phyloP scores from a whole-genome alignment of 1,140 invertebrate species.

The Aphelinus certus region DNA sequence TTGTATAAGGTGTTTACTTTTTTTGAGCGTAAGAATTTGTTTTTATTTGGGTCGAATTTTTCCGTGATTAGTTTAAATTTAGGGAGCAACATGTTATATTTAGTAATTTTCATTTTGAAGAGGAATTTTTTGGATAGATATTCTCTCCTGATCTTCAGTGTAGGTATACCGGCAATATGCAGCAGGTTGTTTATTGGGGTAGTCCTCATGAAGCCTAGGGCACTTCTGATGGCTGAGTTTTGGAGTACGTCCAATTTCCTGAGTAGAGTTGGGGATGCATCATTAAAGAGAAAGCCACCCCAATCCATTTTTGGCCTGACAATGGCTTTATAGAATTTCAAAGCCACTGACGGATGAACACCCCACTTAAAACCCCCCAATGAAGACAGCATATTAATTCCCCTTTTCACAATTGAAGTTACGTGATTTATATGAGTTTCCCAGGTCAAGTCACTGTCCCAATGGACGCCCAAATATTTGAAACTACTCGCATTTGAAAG shows the following conservation, averaged over 20 bases:
- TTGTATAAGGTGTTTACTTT: no score
- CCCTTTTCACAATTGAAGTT: conserved; percentile 16
- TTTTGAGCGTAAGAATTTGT: no score
- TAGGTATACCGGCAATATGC: conserved; percentile 24
- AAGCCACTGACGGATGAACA: conserved; percentile 20
- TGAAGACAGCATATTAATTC: conserved; percentile 29
- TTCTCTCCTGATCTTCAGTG: conserved; percentile 25
- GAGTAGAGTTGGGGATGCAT: background rate
- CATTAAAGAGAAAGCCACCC: conserved; percentile 20
- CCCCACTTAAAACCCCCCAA: conserved; percentile 36
- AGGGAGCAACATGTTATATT: no score
- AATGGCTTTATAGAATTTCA: conserved; percentile 40
- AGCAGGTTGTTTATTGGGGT: conserved; percentile 38
- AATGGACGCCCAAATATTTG: conserved; percentile 8
- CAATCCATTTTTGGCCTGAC: conserved; percentile 40
- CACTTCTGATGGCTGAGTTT: conserved; percentile 28
- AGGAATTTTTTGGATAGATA: conserved; percentile 27
- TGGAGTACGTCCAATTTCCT: conserved; percentile 35
- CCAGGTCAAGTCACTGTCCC: conserved; percentile 18
- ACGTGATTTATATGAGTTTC: conserved; percentile 27
- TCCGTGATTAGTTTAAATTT: no score
- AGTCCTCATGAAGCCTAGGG: conserved; percentile 35
- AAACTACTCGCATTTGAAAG: background rate
- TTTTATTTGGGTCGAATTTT: no score
- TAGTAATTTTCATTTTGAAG: background rate